Evolutionary conservation across 35 echinoderm and acorn worm species (phyloP), one percentile per base, ranked within the genome.

Genomic region (Apostichopus californicus): DNA sequence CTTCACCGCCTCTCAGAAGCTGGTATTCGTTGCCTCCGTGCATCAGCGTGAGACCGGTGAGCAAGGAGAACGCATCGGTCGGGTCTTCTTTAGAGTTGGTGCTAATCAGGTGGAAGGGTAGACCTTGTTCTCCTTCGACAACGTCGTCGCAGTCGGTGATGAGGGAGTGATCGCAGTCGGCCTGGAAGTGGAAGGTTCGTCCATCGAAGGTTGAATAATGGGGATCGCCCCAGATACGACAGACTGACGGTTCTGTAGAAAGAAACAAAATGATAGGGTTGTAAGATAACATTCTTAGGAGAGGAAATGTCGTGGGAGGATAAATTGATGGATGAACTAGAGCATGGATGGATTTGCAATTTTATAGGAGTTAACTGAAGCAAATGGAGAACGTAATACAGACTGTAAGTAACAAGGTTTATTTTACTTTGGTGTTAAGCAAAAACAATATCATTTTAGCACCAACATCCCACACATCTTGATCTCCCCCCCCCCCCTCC

Each of bases 161-260:
- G 9, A 94, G 81, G 9, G 93, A 93, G 58, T 94, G 92, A 5
- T 95, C 88, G 57, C 93, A 95, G 25, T 92, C 93, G 13, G 83
- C 91, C 12, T 97, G 90, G 91, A 92, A 96, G 93, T 96, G 73
- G 91, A 90, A 96, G 0, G 57, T 61, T 21, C 57, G 11, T 13
- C 87, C 78, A 73, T 97, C 93, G 60, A 97, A 95, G 7, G 96
- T 95, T 59, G 92, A 92, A 78, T 95, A 97, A 73, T 97, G 96
- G 9, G 93, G 93, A 61, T 95, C 96, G 57, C 96, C 96, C 93
- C 94, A 97, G 52, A 95, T 79, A 9, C 82, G 92, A 65, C 93
- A 97, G 57, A 93, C 77, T 10, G 83, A 87, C 22, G 93, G 93
- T 91, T 87, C 93, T 94, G 78, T 23, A 58, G 24, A 89, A 17